Percentiles rank a stretch among this genome's conserved stretches.
Evolutionary conservation across 2,888 invertebrate species (phyloP).

Genomic region (Catocala sponsa): DNA sequence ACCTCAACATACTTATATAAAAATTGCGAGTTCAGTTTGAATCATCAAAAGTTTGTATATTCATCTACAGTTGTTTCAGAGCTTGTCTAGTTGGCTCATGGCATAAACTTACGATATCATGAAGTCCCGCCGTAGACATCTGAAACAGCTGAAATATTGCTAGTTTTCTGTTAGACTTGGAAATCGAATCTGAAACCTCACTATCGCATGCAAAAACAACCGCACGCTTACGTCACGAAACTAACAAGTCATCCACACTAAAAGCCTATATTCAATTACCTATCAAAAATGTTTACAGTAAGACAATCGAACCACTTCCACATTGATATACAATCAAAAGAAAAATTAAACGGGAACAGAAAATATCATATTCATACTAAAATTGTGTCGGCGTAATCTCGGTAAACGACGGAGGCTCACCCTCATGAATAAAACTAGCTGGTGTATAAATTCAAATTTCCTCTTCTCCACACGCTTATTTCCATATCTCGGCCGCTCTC

Average conservation of each 20-base stretch:
- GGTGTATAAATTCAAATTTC: constrained; percentile 88
- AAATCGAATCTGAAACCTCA: too few relatives aligned
- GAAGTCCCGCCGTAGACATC: too few relatives aligned
- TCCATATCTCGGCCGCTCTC: constrained; percentile 84
- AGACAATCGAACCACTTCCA: constrained; percentile 17
- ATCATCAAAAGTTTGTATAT: too few relatives aligned
- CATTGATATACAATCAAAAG: not conserved
- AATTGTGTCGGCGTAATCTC: constrained; percentile 67
- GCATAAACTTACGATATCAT: too few relatives aligned
- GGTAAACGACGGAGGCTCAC: constrained; percentile 63
- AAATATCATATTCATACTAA: constrained; percentile 60
- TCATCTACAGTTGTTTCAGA: not conserved
- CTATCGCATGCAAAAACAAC: too few relatives aligned
- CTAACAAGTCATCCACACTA: too few relatives aligned
- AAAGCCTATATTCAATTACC: not conserved
- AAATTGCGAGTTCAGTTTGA: too few relatives aligned
- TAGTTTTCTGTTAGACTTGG: too few relatives aligned
- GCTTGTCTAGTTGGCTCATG: not conserved
- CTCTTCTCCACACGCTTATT: constrained; percentile 86
- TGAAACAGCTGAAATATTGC: too few relatives aligned
- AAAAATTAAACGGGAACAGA: constrained; percentile 56
- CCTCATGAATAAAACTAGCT: constrained; percentile 86
- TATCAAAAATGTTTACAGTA: constrained; percentile 1
- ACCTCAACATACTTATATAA: too few relatives aligned
- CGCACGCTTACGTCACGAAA: too few relatives aligned